These are phyloP conservation scores for Spilarctia lutea DNA, from an alignment of 2,888 invertebrate species.

Conservation along the genomic window DNA sequence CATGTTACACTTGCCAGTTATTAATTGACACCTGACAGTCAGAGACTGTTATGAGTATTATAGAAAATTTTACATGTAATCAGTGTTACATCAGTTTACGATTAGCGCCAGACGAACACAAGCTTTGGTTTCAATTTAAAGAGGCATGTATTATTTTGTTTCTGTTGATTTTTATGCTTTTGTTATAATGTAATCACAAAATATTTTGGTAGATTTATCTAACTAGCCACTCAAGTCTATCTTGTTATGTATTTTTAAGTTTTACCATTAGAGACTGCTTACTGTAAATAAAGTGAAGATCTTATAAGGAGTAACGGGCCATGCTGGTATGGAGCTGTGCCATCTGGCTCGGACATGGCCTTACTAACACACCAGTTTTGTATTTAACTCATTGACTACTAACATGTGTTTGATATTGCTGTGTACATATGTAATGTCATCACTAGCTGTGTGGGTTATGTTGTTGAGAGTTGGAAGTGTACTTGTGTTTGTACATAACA, in stretches of 20 bases:
- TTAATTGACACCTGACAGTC: not conserved
- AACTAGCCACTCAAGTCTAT: slow-evolving; percentile 79
- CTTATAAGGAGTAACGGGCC: slow-evolving; percentile 73
- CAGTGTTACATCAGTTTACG: not conserved
- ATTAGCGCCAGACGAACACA: slow-evolving; percentile 50
- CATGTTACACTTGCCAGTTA: not conserved
- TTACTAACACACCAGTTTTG: slow-evolving; percentile 32
- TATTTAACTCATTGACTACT: slow-evolving; percentile 30
- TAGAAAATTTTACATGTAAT: not conserved
- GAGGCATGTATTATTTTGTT: slow-evolving; percentile 74
- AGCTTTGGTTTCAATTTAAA: slow-evolving; percentile 57
- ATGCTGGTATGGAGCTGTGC: slow-evolving; percentile 60
- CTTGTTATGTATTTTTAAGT: slow-evolving; percentile 86
- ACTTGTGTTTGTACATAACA: slow-evolving; percentile 42
- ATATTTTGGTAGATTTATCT: slow-evolving; percentile 74
- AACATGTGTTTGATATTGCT: slow-evolving; percentile 35
- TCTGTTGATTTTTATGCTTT: slow-evolving; percentile 81
- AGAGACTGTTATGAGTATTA: not conserved
- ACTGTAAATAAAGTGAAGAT: slow-evolving; percentile 79
- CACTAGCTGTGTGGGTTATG: slow-evolving; percentile 45
- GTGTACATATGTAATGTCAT: slow-evolving; percentile 42
- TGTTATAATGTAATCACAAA: slow-evolving; percentile 81
- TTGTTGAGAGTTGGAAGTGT: slow-evolving; percentile 40
- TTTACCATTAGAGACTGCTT: slow-evolving; percentile 71
- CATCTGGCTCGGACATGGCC: slow-evolving; percentile 56